These are phyloP conservation scores for Drosophila cardini DNA, from an alignment of 1,140 invertebrate genomes.

Conservation along the genomic window DNA sequence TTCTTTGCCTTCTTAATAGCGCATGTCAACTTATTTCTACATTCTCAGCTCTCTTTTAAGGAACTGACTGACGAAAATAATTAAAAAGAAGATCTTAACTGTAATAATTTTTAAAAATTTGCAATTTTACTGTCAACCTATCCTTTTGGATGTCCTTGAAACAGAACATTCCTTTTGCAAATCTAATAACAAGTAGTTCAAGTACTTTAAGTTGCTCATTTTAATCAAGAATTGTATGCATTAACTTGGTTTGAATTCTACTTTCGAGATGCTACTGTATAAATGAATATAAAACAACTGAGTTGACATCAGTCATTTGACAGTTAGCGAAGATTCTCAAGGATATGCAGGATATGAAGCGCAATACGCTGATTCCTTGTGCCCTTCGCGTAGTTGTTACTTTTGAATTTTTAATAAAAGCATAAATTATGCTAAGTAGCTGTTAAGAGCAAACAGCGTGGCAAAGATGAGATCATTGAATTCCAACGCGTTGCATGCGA, in stretches of 20 bases:
- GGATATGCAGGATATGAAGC: slow-evolving; percentile 37
- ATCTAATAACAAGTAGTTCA: background rate
- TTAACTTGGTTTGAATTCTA: slow-evolving; percentile 26
- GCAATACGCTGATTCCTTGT: slow-evolving; percentile 14
- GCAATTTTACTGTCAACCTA: too few species aligned
- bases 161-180: background rate
- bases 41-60: too few species aligned
- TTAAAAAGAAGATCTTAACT: too few species aligned
- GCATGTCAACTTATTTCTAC: too few species aligned
- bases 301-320: slow-evolving; percentile 72
- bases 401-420: slow-evolving; percentile 69
- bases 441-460: slow-evolving; percentile 12
- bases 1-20: too few species aligned
- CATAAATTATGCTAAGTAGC: slow-evolving; percentile 71
- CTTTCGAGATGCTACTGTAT: slow-evolving; percentile 47
- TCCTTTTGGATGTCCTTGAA: too few species aligned
- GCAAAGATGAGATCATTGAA: slow-evolving; percentile 14
- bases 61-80: too few species aligned
- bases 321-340: slow-evolving; percentile 40
- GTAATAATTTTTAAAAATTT: too few species aligned
- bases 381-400: slow-evolving; percentile 36
- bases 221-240: slow-evolving; percentile 26
- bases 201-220: background rate
- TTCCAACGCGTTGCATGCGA: slow-evolving; percentile 6
- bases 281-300: slow-evolving; percentile 75